Evolutionary conservation across 2,888 invertebrate species (phyloP).

Genomic region (Rotaria macrura): DNA sequence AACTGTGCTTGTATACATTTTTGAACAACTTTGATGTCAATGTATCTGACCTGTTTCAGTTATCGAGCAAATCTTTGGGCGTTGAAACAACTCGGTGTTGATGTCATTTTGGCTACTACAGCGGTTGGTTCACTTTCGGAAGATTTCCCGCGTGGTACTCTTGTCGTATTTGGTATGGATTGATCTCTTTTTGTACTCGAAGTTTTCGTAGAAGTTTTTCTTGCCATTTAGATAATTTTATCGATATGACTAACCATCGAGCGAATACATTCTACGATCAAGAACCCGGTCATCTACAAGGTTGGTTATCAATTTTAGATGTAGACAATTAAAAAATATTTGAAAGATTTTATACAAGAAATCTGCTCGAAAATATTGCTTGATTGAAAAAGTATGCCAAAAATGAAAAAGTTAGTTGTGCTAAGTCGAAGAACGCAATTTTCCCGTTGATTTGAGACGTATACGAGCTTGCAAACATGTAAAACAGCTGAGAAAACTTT

Average conservation of each 20-base stretch:
- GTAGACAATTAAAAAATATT: too few relatives aligned
- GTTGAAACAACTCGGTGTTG: slow-evolving; percentile 69
- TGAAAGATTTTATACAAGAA: too few relatives aligned
- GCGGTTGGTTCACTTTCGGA: slow-evolving; percentile 68
- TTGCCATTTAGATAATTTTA: slow-evolving; percentile 58
- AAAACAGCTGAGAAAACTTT: too few relatives aligned
- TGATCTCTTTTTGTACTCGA: neutral
- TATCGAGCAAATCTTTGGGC: slow-evolving; percentile 94
- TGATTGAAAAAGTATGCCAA: too few relatives aligned
- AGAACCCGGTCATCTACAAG: slow-evolving; percentile 52
- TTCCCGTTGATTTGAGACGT: too few relatives aligned
- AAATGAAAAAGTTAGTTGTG: too few relatives aligned
- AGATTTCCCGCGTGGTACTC: slow-evolving; percentile 41
- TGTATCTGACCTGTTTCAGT: slow-evolving; percentile 35
- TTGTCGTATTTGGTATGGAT: neutral
- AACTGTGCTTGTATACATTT: too few relatives aligned
- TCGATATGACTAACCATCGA: slow-evolving; percentile 60
- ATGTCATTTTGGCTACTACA: slow-evolving; percentile 80
- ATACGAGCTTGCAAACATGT: too few relatives aligned
- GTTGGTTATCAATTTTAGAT: neutral
- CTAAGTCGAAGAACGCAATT: too few relatives aligned
- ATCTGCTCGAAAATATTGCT: too few relatives aligned
- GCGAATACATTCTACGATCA: slow-evolving; percentile 74
- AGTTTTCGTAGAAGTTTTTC: neutral
- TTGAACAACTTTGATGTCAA: neutral